Percentiles rank a stretch among this genome's conserved stretches.
Conservation (phyloP, 2,888 invertebrate species). For the Eilema depressum region DNA sequence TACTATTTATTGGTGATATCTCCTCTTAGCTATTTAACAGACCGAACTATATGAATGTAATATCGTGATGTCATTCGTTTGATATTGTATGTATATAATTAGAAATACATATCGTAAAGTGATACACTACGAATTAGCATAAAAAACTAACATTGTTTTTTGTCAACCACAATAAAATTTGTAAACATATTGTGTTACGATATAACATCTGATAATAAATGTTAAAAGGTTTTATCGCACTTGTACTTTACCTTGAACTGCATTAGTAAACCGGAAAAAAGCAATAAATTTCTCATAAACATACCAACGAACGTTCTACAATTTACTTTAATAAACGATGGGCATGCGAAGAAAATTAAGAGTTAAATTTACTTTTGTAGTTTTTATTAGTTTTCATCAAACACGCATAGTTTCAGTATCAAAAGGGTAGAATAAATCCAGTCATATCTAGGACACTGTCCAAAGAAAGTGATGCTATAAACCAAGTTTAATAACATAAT, state of each 20-base stretch:
- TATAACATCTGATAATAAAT: constrained; percentile 26
- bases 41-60: not conserved
- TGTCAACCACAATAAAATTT: constrained; percentile 20
- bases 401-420: constrained; percentile 18
- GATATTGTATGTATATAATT: not conserved
- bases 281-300: constrained; percentile 29
- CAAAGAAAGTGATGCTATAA: too few species aligned
- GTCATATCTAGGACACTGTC: not conserved
- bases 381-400: constrained; percentile 20
- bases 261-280: constrained; percentile 25
- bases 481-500: too few species aligned
- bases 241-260: constrained; percentile 26
- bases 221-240: constrained; percentile 24
- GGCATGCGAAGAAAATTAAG: constrained; percentile 32
- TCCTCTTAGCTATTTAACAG: not conserved
- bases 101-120: not conserved
- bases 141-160: constrained; percentile 8
- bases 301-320: constrained; percentile 26
- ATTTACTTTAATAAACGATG: constrained; percentile 24
- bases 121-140: constrained; percentile 8
- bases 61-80: not conserved
- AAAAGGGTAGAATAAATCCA: not conserved
- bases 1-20: too few species aligned
- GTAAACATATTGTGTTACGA: constrained; percentile 23
- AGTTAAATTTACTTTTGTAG: constrained; percentile 27